Conservation (phyloP, 2,113 vertebrate genomes). For the Willisornis vidua region DNA sequence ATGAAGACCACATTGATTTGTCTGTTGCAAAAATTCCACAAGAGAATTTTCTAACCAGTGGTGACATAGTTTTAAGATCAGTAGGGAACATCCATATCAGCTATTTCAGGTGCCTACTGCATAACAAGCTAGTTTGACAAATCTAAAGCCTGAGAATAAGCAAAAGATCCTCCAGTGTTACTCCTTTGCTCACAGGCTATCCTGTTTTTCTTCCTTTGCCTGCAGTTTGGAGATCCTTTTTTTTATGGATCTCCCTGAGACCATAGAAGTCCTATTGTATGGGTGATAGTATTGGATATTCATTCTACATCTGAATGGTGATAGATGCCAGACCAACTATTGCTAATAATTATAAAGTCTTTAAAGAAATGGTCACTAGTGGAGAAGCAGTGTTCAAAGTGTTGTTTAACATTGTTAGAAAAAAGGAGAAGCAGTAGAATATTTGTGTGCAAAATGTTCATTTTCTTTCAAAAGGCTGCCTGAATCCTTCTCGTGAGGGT, state of each 20-base stretch:
- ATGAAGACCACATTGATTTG: neutral
- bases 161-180: neutral
- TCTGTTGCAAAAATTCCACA: neutral
- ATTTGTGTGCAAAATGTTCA: constrained; percentile 23
- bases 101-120: neutral
- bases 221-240: neutral
- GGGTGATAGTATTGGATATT: neutral
- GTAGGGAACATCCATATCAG: neutral
- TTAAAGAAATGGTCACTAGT: neutral
- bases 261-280: neutral
- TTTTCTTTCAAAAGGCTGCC: constrained; percentile 25
- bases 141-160: neutral
- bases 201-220: neutral
- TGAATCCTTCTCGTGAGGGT: neutral
- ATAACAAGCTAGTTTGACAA: neutral
- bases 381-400: neutral
- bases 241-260: neutral
- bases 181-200: neutral
- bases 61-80: neutral
- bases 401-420: constrained; percentile 9
- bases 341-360: neutral
- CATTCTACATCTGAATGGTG: neutral
- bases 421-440: neutral
- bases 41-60: neutral
- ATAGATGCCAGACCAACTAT: neutral